Evolutionary conservation across 2,888 invertebrate genomes (phyloP), one percentile per base, ranked within the genome.

Genomic region (Sarcophaga carnaria): DNA sequence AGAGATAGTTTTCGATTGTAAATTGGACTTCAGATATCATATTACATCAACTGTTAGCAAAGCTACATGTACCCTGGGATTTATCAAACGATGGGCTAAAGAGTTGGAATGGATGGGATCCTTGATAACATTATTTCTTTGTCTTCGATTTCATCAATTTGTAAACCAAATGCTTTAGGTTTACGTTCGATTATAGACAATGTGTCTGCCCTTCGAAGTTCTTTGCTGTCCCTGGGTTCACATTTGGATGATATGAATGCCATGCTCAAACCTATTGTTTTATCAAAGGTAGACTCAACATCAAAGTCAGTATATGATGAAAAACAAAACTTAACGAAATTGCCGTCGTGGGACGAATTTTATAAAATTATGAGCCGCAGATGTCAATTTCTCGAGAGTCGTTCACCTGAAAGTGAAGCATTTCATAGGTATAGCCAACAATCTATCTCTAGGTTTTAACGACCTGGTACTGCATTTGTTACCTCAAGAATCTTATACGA

Each of bases 251-350:
- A 3, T 25, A 66, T 79, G 47, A 80, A 80, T 12, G 80, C 64
- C n/a, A 80, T 80, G 11, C 37, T 80, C 14, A 81, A 76, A 14
- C 63, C 70, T 63, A 64, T 81, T 63, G 63, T 76, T 17, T 60
- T 81, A 54, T 47, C 60, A 22, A 81, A 71, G 63, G 54, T 81
- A n/a, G 81, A 81, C 64, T 49, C 10, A 70, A 27, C 69, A 17
- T 63, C 75, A 59, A 64, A 80, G 63, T 63, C 20, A 4, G 22
- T 60, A 20, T 80, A 60, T 54, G 66, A 80, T 17, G 66, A 80
- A 64, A 72, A 72, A 64, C 80, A 64, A 64, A 63, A 80, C 45
- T 72, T 80, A 37, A 72, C 25, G 1, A 59, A 66, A 64, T 25
- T 80, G 25, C 80, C 80, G 17, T 80, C 80, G 17, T 80, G 66